Conservation (phyloP, 2,113 vertebrate genomes). For the Dipodomys stephensi region DNA sequence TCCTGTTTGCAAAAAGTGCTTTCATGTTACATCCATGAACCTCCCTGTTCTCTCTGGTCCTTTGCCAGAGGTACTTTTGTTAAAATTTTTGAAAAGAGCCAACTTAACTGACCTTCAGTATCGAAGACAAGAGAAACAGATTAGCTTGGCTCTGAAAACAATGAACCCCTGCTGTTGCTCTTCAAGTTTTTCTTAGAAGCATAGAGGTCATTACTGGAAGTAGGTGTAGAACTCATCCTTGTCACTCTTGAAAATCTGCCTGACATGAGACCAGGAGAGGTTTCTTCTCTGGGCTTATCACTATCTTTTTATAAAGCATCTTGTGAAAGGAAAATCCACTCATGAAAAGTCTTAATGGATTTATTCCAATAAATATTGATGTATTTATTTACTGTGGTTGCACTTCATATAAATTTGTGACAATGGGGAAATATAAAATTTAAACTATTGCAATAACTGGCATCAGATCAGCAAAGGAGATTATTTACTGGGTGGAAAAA, state of each 20-base stretch:
- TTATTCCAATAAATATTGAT: neutral
- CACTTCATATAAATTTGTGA: neutral
- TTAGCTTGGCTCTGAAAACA: neutral
- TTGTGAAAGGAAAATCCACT: neutral
- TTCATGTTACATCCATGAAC: neutral
- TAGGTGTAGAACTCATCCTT: neutral
- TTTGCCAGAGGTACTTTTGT: neutral
- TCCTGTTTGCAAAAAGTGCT: neutral
- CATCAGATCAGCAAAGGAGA: neutral
- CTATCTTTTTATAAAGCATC: neutral
- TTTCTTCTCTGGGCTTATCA: neutral
- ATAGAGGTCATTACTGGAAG: neutral
- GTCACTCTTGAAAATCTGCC: neutral
- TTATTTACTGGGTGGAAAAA: neutral
- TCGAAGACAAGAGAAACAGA: conserved; percentile 43
- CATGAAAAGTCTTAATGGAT: neutral
- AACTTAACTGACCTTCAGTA: neutral
- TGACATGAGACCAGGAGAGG: neutral
- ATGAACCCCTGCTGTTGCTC: neutral
- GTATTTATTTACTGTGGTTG: neutral
- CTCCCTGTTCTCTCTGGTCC: neutral
- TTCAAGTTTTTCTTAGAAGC: neutral
- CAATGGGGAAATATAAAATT: neutral
- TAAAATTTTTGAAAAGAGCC: conserved; percentile 31
- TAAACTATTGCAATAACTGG: neutral